phyloP scores from a whole-genome alignment of 2,113 vertebrate genomes.

The Macheiramphus alcinus region DNA sequence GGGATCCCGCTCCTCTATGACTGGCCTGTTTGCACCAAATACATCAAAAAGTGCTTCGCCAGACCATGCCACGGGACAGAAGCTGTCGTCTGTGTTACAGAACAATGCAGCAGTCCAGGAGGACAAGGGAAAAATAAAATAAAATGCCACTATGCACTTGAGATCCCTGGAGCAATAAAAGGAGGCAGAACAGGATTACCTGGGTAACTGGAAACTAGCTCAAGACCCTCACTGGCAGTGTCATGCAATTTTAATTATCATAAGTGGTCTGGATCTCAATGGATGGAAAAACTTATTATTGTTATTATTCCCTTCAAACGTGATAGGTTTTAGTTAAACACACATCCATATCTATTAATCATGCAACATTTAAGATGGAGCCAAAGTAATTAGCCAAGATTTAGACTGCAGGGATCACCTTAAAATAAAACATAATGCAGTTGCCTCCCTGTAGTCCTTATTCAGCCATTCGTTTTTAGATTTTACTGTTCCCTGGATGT shows the following conservation, averaged over 20 bases:
- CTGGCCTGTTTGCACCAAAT: rapidly evolving
- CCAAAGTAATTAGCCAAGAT: constrained; percentile 41
- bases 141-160: background rate
- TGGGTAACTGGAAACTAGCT: constrained; percentile 41
- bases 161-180: constrained; percentile 37
- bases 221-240: constrained; percentile 31
- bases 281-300: constrained; percentile 65
- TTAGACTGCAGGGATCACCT: constrained; percentile 34
- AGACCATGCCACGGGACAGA: rapidly evolving
- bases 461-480: background rate
- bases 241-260: constrained; percentile 52
- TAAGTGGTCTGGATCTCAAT: constrained; percentile 59
- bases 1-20: rapidly evolving
- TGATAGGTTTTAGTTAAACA: constrained; percentile 57
- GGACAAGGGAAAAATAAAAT: background rate
- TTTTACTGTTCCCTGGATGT: background rate
- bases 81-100: background rate
- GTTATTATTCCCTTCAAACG: constrained; percentile 56
- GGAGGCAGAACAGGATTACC: constrained; percentile 43
- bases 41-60: background rate
- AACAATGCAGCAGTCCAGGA: background rate
- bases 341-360: constrained; percentile 35
- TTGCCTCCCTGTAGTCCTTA: background rate
- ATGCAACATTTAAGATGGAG: constrained; percentile 2
- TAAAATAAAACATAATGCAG: background rate